phyloP scores from a whole-genome alignment of 1,140 invertebrate species.

The Drosophila nikananu region DNA sequence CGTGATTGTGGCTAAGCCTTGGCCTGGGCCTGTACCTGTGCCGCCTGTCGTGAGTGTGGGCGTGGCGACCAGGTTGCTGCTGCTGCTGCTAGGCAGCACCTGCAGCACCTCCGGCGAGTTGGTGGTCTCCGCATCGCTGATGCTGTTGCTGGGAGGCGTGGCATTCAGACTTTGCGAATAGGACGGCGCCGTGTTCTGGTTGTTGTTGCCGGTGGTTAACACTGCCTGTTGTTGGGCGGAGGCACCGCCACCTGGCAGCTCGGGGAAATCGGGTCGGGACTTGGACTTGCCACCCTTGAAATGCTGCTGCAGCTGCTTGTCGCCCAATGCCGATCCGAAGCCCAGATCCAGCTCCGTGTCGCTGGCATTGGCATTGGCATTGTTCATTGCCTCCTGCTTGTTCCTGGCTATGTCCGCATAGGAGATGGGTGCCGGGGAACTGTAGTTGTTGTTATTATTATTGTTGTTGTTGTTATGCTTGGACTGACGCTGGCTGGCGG shows the following conservation, averaged over 20 bases:
- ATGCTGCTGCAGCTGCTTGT: constrained; percentile 11
- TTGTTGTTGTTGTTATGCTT: constrained; percentile 27
- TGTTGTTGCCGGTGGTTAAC: neutral
- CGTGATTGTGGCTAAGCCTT: neutral
- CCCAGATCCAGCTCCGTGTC: constrained; percentile 28
- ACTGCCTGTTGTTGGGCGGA: neutral
- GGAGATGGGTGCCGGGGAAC: constrained; percentile 85
- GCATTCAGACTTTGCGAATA: constrained; percentile 71
- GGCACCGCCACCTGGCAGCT: constrained; percentile 48
- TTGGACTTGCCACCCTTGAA: constrained; percentile 51
- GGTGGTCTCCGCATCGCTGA: constrained; percentile 41
- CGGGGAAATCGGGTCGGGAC: constrained; percentile 73
- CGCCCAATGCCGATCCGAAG: neutral
- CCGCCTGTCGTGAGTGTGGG: neutral
- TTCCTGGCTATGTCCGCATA: constrained; percentile 90
- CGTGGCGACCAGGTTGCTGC: constrained; percentile 7
- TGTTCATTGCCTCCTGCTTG: constrained; percentile 64
- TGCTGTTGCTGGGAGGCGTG: constrained; percentile 40
- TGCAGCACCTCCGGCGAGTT: constrained; percentile 38
- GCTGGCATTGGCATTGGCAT: constrained; percentile 23
- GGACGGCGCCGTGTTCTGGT: constrained; percentile 22
- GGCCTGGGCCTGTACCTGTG: neutral
- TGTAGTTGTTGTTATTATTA: constrained; percentile 1
- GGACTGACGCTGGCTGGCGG: constrained; percentile 28
- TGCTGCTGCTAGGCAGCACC: constrained; percentile 10